These are phyloP conservation scores for Nephrotoma guestfalica DNA, from an alignment of 2,888 invertebrate species.

Conservation along the genomic window DNA sequence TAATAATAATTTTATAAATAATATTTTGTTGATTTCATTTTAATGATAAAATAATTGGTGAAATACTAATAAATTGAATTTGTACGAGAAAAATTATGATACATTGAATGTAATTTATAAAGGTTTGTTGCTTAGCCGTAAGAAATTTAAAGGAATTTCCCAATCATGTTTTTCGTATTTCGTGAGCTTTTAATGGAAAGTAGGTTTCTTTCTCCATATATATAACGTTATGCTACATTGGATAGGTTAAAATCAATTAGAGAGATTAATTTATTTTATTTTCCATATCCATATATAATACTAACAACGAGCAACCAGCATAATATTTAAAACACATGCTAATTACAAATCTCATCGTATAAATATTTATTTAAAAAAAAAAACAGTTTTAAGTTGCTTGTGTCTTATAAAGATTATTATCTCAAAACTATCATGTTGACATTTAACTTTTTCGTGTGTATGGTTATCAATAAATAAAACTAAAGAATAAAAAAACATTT, in stretches of 20 bases:
- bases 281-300: background rate
- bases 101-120: background rate
- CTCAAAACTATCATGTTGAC: background rate
- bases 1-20: background rate
- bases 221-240: too few relatives aligned
- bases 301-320: background rate
- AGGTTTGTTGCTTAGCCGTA: background rate
- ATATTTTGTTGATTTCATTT: background rate
- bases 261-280: background rate
- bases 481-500: background rate
- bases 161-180: background rate
- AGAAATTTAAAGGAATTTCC: background rate
- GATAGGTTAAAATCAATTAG: background rate
- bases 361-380: background rate
- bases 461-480: background rate
- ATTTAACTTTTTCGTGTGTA: background rate
- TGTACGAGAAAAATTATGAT: background rate
- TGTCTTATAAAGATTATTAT: background rate
- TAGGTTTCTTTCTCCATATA: too few relatives aligned
- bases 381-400: background rate
- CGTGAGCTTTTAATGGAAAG: too few relatives aligned
- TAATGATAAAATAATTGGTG: background rate
- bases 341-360: background rate
- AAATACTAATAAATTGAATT: background rate
- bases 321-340: background rate